Conservation (phyloP, 2,888 invertebrate genomes). For the Andrena bucephala region DNA sequence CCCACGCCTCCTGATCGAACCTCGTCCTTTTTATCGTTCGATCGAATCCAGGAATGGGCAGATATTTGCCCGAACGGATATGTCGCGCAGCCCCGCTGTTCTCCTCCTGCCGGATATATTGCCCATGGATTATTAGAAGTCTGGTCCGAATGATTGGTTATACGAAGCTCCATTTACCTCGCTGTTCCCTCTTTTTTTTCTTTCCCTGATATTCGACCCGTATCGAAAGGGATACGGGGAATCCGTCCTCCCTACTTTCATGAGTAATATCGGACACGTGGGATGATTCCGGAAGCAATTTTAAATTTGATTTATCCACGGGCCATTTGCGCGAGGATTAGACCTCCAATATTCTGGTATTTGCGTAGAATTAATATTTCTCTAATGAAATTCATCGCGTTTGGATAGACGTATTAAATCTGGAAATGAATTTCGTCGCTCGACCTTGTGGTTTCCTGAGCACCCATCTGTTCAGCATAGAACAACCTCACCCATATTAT, state of each 20-base stretch:
- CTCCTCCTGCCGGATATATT: conserved; percentile 47
- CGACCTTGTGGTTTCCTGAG: not conserved
- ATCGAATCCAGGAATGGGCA: conserved; percentile 62
- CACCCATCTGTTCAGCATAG: no score
- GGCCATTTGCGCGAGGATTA: conserved; percentile 1
- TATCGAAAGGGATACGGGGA: conserved; percentile 40
- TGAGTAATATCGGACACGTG: conserved; percentile 31
- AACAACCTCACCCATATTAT: no score
- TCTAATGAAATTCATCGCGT: not conserved
- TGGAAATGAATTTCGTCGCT: no score
- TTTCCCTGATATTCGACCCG: conserved; percentile 32
- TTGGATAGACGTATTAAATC: no score
- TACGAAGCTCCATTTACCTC: conserved; percentile 62
- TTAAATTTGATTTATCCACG: conserved; percentile 40
- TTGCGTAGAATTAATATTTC: conserved; percentile 1
- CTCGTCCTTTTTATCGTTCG: conserved; percentile 68
- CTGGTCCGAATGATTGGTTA: conserved; percentile 64
- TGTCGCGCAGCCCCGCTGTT: conserved; percentile 57
- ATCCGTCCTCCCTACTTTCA: not conserved
- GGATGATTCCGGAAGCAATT: conserved; percentile 35
- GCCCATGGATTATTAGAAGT: conserved; percentile 68
- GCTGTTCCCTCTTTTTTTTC: conserved; percentile 30
- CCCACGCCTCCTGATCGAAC: conserved; percentile 55
- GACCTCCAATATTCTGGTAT: not conserved
- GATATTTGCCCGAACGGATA: conserved; percentile 65